Evolutionary conservation across 2,113 vertebrate species (phyloP).

Genomic region (Sterna hirundo): DNA sequence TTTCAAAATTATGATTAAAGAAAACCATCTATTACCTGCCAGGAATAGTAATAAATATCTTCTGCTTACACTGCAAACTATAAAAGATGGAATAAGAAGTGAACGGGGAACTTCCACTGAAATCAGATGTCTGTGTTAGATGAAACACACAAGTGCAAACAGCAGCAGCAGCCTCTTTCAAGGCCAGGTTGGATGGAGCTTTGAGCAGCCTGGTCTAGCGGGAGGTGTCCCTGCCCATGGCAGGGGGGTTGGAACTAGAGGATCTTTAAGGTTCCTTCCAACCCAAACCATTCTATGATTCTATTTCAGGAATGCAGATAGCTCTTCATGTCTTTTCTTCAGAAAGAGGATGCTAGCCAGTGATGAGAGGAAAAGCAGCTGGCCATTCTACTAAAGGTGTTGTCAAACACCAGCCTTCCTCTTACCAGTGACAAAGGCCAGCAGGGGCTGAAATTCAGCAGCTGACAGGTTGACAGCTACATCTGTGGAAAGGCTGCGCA

Average conservation of each 20-base stretch:
- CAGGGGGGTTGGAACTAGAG: no score
- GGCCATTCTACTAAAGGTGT: rapidly evolving
- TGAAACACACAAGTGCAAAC: rapidly evolving
- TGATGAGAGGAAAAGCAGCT: not conserved
- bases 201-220: no score
- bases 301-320: rapidly evolving
- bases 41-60: not conserved
- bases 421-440: not conserved
- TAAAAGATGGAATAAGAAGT: not conserved
- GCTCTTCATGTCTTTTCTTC: rapidly evolving
- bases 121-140: not conserved
- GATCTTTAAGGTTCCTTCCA: no score
- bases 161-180: not conserved
- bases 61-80: not conserved
- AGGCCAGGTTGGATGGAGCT: no score
- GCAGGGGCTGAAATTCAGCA: not conserved
- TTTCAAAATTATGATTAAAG: not conserved
- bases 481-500: not conserved
- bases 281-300: no score
- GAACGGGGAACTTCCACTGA: not conserved
- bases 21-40: not conserved
- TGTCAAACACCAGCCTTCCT: not conserved
- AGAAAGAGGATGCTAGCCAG: not conserved
- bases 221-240: no score
- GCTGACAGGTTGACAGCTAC: not conserved